Base-by-base conservation (phyloP, 2,797 vertebrate species). In the Graptemys geographica region DNA sequence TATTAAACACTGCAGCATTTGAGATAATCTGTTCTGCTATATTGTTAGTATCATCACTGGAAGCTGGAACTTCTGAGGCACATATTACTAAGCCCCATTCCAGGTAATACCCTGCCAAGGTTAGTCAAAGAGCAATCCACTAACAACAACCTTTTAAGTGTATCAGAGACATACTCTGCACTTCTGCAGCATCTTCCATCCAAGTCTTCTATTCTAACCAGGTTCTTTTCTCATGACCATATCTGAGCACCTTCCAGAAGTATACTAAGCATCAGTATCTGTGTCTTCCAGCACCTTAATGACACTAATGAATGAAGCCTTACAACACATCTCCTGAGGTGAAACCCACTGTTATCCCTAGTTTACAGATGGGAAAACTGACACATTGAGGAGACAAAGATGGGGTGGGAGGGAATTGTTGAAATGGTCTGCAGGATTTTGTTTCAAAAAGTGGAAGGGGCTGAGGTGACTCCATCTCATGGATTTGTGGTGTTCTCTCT, bases 81-180 rank as follows among this genome's bases (percentile, higher is more conserved):
- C 95, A 89, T 72, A 23, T 87, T 95, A 85, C 89, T 47, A 93
- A 96, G 94, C 92, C 86, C 93, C 93, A 80, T 81, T 94, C 93
- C 96, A 96, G 94, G 93, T 90, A 96, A 92, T 44, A 49, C 0
- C 1, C 93, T 96, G 97, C 96, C 95, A 96, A 92, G 80, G 88
- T 95, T 91, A 89, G 81, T 87, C 82, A 93, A 93, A 94, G 96
- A 92, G 86, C 93, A 86, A 56, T 37, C 89, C 90, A 82, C 1
- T 5, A 88, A 81, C 94, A 93, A 93, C 95, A 93, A 93, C 95
- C 94, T 96, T 49, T 4, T 28, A 51, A 94, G 92, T 3, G 49
- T 95, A 93, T 90, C 90, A 84, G 94, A 94, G 84, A 85, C 94
- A 93, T 96, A 96, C 94, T 90, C 95, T 96, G 94, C 94, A 92